Base-by-base conservation (phyloP, 1,140 invertebrate genomes). In the Aplysia californica region DNA sequence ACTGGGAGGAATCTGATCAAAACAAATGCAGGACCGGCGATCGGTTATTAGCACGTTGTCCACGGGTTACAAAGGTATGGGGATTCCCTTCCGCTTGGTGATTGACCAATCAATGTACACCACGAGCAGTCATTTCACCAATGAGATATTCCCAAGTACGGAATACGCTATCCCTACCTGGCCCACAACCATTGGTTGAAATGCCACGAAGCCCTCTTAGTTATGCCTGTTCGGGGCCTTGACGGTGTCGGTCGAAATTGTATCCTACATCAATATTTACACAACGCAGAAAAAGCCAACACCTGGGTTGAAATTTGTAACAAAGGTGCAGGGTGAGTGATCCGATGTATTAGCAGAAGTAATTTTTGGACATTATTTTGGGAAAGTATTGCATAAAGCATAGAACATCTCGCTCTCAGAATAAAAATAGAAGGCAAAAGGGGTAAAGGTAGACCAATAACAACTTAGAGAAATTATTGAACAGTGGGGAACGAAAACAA, bases 61-160 rank as follows among this genome's bases (percentile, higher is more conserved):
- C 44, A 21, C 41, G 26, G 26, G 2, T 29, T 29, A 3, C 10
- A 20, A 50, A 39, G 31, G 15, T 29, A 35, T 41, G 10, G 50
- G 31, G 36, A 33, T 56, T 36, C 50, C 69, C 50, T 71, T 71
- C 69, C 69, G 69, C 21, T 71, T 6, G 20, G 21, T 23, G n/a
- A 35, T 56, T 33, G 3, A 58, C 69, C 69, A 71, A 71, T 71
- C 69, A 58, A 3, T 26, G 18, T 18, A 33, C 26, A 55, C 69
- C 69, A 71, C 69, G 69, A 58, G 33, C 69, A 18, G 44, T 31
- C 44, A 38, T 33, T 58, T 71, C 69, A 71, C 69, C 69, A 71
- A 71, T 71, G 31, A 36, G 33, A 41, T 15, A 5, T 33, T 58
- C 50, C 69, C 69, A 71, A 71, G 69, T 71, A 71, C 44, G 69